phyloP scores from a whole-genome alignment of 2,888 invertebrate species.

The Calliopum simillimum region DNA sequence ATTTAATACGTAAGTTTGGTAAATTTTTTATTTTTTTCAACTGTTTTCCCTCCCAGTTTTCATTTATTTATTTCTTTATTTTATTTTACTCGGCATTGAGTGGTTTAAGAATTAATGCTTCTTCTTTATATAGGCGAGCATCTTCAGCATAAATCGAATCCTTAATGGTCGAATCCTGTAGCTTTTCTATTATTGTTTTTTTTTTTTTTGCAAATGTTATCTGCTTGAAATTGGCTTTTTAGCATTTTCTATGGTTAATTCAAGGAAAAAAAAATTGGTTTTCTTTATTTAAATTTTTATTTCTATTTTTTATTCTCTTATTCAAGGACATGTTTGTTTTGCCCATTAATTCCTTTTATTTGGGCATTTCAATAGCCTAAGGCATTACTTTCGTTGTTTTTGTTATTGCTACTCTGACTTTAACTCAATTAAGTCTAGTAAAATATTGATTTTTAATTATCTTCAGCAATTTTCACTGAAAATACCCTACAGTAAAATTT shows the following conservation, averaged over 20 bases:
- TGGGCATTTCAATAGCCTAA: constrained; percentile 2
- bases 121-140: constrained; percentile 20
- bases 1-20: too few species aligned
- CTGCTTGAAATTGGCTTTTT: constrained; percentile 33
- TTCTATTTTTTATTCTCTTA: background rate
- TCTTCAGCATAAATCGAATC: constrained; percentile 40
- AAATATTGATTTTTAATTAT: too few species aligned
- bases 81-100: constrained; percentile 1
- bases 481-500: too few species aligned
- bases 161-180: constrained; percentile 27
- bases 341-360: background rate
- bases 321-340: constrained; percentile 8
- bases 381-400: background rate
- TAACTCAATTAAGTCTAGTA: too few species aligned
- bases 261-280: background rate
- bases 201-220: background rate
- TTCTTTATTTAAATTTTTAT: background rate
- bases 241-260: constrained; percentile 1
- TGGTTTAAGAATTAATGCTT: constrained; percentile 30
- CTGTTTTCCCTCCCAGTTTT: background rate
- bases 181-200: background rate
- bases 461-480: too few species aligned
- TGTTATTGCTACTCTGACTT: background rate
- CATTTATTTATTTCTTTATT: constrained; percentile 16
- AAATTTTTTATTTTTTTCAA: too few species aligned